Percentiles rank a stretch among this genome's conserved stretches.
These are phyloP conservation scores for Drosophila teissieri DNA, from an alignment of 1,140 invertebrate genomes.

Conservation along the genomic window DNA sequence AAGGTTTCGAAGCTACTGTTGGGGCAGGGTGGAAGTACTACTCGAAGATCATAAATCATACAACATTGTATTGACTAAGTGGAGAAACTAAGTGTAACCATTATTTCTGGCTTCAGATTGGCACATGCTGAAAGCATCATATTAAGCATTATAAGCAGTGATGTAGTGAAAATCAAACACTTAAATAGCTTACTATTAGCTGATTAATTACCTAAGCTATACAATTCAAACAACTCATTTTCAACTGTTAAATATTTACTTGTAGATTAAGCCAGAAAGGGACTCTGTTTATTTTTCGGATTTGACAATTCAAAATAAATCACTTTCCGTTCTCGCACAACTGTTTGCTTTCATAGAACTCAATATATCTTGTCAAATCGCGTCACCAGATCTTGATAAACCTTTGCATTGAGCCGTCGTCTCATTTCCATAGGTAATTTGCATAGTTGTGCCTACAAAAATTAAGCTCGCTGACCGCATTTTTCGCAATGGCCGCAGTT, in stretches of 20 bases:
- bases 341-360: background rate
- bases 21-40: background rate
- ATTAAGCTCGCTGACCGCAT: constrained; percentile 66
- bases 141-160: too few species aligned
- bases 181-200: too few species aligned
- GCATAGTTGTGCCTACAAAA: constrained; percentile 73
- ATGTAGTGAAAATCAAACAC: too few species aligned
- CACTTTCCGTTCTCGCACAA: background rate
- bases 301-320: background rate
- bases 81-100: background rate
- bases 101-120: constrained; percentile 11
- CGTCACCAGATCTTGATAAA: background rate
- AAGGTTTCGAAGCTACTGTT: constrained; percentile 20
- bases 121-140: too few species aligned
- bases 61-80: constrained; percentile 25
- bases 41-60: constrained; percentile 22
- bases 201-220: too few species aligned
- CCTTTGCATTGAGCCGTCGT: background rate
- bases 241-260: background rate
- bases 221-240: background rate
- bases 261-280: background rate
- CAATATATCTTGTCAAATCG: background rate
- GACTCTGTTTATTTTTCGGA: background rate
- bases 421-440: constrained; percentile 34
- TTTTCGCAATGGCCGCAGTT: constrained; percentile 27